These are phyloP conservation scores for Caenorhabditis macrosperma DNA, from an alignment of 2,888 invertebrate species.

Conservation along the genomic window DNA sequence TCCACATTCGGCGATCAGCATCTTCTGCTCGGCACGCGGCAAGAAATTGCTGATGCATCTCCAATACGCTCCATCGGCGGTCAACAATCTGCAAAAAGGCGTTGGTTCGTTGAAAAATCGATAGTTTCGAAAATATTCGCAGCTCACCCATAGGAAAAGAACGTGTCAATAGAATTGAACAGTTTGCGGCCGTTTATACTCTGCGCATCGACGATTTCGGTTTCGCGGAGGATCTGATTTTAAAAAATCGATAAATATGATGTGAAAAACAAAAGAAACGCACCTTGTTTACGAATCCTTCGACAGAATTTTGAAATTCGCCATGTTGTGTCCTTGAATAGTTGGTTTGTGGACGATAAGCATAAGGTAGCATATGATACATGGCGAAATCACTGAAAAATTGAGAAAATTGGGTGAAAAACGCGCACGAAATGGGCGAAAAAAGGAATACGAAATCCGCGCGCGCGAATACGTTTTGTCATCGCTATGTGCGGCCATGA, in stretches of 20 bases:
- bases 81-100: slow-evolving; percentile 64
- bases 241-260: no score
- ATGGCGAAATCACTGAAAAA: slow-evolving; percentile 49
- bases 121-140: not conserved
- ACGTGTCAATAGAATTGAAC: slow-evolving; percentile 69
- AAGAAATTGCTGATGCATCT: slow-evolving; percentile 70
- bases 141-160: slow-evolving; percentile 72
- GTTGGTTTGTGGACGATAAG: slow-evolving; percentile 53
- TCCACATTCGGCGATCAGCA: slow-evolving; percentile 68
- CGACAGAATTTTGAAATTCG: slow-evolving; percentile 55
- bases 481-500: no score
- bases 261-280: slow-evolving; percentile 13
- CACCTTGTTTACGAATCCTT: slow-evolving; percentile 41
- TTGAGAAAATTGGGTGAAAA: not conserved
- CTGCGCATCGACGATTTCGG: slow-evolving; percentile 62
- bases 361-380: slow-evolving; percentile 58
- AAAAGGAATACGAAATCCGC: not conserved
- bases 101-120: not conserved
- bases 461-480: not conserved
- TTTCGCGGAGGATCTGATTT: slow-evolving; percentile 59
- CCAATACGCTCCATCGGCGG: slow-evolving; percentile 72
- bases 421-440: not conserved
- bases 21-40: slow-evolving; percentile 68
- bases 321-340: slow-evolving; percentile 55
- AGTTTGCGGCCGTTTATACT: slow-evolving; percentile 57